Evolutionary conservation across 2,113 vertebrate genomes (phyloP), one percentile per base, ranked within the genome.

Genomic region (Rhinoderma darwinii): DNA sequence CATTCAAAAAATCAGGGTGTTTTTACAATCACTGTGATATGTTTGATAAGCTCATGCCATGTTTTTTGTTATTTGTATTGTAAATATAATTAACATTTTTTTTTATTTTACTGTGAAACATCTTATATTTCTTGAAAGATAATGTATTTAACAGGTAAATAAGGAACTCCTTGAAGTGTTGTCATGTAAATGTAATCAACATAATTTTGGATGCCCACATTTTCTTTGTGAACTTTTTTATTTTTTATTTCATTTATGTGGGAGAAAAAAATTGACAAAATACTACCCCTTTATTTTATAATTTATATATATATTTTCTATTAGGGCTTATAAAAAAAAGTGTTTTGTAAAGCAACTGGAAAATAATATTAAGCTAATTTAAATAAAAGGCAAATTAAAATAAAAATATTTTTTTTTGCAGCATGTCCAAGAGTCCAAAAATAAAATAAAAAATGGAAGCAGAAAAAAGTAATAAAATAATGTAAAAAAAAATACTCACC

Each of bases 11-110:
- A 81, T 81, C 85, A 81, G 63, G 63, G 47, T 80, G 35, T 80
- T 81, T 82, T 82, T 87, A 86, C 70, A 35, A 82, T 82, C 79
- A 75, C 78, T 87, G 86, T 87, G 68, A 82, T 63, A 81, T 75
- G 68, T 82, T 82, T 87, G 47, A 82, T 81, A 82, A 14, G 17
- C 51, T 30, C 35, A 73, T 87, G 47, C n/a, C 77, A 73, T 82
- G 10, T 54, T 70, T 35, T 81, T 41, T 73, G 30, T 87, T 43
- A 50, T 86, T 75, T 87, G 68, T 87, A 81, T 50, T 74, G 78
- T 82, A 82, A 87, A 82, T 87, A 73, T 74, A 59, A 18, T 50
- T 32, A 25, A 10, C 50, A 50, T 82, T 63, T 81, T 68, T 70
- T 86, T 79, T 43, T 4, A 18, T 61, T 84, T 68, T 10, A 82